Evolutionary conservation across 2,888 invertebrate species (phyloP), one percentile per base, ranked within the genome.

Genomic region (Tipula lateralis): DNA sequence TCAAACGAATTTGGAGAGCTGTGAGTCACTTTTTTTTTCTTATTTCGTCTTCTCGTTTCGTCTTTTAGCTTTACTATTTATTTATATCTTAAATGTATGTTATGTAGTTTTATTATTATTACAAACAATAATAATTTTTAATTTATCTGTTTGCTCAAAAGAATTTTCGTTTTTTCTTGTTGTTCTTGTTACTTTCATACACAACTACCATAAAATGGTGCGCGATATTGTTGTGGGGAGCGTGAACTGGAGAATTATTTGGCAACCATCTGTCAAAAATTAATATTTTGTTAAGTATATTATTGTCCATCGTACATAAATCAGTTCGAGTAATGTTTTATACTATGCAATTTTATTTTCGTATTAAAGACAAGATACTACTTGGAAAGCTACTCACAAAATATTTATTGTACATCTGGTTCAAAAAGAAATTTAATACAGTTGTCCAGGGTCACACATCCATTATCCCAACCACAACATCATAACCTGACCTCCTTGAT

Each of bases 1-100:
- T 96, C 85, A 97, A 96, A 91, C 93, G 96, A 87, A 94, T 97
- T 89, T 97, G 96, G 94, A 94, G 96, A 93, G 97, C 97, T 91
- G 98, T 98, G 93, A 95, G 96, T 94, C 87, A 87, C 86, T 86
- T 85, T 85, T 84, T 24, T 44, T 44, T 44, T 44, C 16, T 44
- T 44, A n/a, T 16, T 44, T 44, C 44, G 44, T 44, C n/a, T 44
- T 44, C 16, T 44, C n/a, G 44, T 44, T 44, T 44, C n/a, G n/a
- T n/a, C n/a, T 44, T n/a, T 44, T 44, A 44, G 44, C 44, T 44
- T 44, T 44, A 44, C 44, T 44, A 44, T 44, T 44, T 39, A 39
- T 39, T 39, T 44, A 44, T 44, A 44, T 44, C 44, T 44, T 44
- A 44, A 44, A 44, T 44, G 44, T 44, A 44, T 44, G 44, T 44